Evolutionary conservation across 37 sponge, comb jelly and placozoan genomes (phyloP), one percentile per base, ranked within the genome.

Genomic region (Tethya wilhelma): DNA sequence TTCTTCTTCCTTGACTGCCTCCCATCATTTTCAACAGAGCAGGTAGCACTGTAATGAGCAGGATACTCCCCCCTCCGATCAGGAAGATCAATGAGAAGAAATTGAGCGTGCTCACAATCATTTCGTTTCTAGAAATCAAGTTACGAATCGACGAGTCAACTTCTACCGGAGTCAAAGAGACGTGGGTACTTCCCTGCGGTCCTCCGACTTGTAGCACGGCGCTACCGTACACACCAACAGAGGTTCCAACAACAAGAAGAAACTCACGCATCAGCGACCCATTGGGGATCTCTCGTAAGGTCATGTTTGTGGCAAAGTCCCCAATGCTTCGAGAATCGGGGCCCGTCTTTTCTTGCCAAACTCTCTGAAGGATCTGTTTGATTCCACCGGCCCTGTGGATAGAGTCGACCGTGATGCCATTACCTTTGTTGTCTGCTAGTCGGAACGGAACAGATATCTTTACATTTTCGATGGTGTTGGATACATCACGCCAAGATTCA

Each of bases 181-280:
- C 59, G 4, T 75, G 42, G 0, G 62, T 63, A 76, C 67, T 73
- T n/a, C 73, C 66, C 12, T 77, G n/a, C 34, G 73, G 2, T 0
- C 56, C 59, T 7, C 75, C 39, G 17, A 57, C 69, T 7, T 64
- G 11, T 12, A 71, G 83, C 20, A 78, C 62, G 11, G 91, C 91
- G 33, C 38, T 71, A 19, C 91, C 91, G 57, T 71, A 78, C n/a
- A 79, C 91, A 82, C 82, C 91, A 49, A 91, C 22, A 6, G 78
- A 64, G 9, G 73, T 45, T 1, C 86, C 82, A 71, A 85, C 86
- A 1, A 76, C 34, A 22, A 91, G 73, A 38, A 91, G 45, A 77
- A 74, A 81, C 60, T 91, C 91, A 55, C 78, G 63, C 0, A 64
- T 86, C 11, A 69, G 74, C 2, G 77, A 76, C 26, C 91, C 87